Evolutionary conservation across 2,888 invertebrate species (phyloP).

Genomic region (Dolomedes plantarius): DNA sequence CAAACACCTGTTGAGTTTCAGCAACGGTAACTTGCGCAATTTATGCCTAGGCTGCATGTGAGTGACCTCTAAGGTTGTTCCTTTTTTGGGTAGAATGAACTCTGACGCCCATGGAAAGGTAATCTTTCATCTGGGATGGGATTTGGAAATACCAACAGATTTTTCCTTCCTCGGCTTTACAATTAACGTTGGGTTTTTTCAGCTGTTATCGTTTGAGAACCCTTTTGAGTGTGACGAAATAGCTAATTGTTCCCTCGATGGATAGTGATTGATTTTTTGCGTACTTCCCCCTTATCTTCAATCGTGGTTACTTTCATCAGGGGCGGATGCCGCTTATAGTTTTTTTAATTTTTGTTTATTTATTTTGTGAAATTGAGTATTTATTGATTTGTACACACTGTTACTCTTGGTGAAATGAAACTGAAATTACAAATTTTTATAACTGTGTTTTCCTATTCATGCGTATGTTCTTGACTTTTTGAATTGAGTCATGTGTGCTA

Average conservation of each 20-base stretch:
- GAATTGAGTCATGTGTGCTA: too few relatives aligned
- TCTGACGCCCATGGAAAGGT: background rate
- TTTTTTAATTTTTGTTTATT: too few relatives aligned
- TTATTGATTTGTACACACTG: too few relatives aligned
- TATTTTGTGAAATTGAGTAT: too few relatives aligned
- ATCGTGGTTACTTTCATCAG: too few relatives aligned
- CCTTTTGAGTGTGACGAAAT: background rate
- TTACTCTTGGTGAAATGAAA: too few relatives aligned
- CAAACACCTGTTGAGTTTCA: conserved; percentile 1
- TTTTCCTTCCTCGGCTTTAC: background rate
- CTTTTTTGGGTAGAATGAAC: background rate
- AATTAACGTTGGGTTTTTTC: conserved; percentile 6
- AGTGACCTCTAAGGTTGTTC: background rate
- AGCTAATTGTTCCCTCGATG: background rate
- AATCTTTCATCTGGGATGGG: background rate
- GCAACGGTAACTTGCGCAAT: background rate
- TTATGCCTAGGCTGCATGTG: background rate
- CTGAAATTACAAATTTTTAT: too few relatives aligned
- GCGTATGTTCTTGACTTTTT: too few relatives aligned
- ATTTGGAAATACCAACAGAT: background rate
- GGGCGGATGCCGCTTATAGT: too few relatives aligned
- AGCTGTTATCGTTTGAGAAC: background rate
- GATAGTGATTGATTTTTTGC: background rate
- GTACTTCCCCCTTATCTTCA: background rate
- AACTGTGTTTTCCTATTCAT: too few relatives aligned